Evolutionary conservation across 2,888 invertebrate species (phyloP).

Genomic region (Miltochrista miniata): DNA sequence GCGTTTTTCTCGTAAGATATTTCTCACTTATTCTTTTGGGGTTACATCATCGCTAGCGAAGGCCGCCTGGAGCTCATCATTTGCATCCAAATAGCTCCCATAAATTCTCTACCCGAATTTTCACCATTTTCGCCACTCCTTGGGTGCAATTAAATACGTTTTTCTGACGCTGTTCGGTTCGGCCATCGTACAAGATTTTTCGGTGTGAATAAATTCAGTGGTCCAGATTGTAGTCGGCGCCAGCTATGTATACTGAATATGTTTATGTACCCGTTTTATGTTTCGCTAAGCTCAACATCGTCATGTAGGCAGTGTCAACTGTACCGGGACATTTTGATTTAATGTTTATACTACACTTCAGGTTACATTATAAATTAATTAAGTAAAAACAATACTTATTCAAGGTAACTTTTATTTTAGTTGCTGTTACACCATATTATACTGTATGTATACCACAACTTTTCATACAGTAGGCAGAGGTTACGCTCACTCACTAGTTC

Average conservation of each 20-base stretch:
- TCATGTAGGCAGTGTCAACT: too few relatives aligned
- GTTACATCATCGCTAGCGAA: slow-evolving; percentile 66
- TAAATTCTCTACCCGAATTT: slow-evolving; percentile 82
- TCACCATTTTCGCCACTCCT: slow-evolving; percentile 76
- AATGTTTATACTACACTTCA: slow-evolving; percentile 17
- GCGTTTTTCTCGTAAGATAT: slow-evolving; percentile 70
- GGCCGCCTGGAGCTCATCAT: slow-evolving; percentile 76
- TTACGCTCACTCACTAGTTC: too few relatives aligned
- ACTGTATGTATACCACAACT: too few relatives aligned
- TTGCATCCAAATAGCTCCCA: slow-evolving; percentile 83
- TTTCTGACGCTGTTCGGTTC: slow-evolving; percentile 61
- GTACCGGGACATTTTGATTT: slow-evolving; percentile 20
- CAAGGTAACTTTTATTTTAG: too few relatives aligned
- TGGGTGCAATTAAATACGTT: slow-evolving; percentile 82
- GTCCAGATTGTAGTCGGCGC: slow-evolving; percentile 69
- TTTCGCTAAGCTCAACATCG: neutral
- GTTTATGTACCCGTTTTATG: slow-evolving; percentile 55
- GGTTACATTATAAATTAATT: too few relatives aligned
- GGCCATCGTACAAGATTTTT: slow-evolving; percentile 62
- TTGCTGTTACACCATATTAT: too few relatives aligned
- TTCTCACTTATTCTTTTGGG: slow-evolving; percentile 80
- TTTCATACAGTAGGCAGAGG: too few relatives aligned
- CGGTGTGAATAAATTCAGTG: slow-evolving; percentile 68
- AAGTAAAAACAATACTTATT: too few relatives aligned
- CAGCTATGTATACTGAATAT: slow-evolving; percentile 65